phyloP scores from a whole-genome alignment of 2,888 invertebrate species.

The Ecliptopera silaceata region DNA sequence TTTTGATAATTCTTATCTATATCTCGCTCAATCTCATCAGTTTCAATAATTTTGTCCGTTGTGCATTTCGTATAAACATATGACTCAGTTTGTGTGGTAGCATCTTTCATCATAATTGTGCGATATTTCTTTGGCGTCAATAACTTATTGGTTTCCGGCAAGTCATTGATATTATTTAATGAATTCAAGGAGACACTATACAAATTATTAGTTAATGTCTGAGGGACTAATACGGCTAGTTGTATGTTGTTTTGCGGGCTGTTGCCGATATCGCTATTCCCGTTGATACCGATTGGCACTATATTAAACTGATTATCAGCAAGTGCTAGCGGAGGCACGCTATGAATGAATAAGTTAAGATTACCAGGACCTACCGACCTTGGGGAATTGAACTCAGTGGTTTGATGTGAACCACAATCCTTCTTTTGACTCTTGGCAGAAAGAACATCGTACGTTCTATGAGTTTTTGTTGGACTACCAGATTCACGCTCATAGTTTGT shows the following conservation, averaged over 20 bases:
- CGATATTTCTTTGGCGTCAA: conserved; percentile 78
- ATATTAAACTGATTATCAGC: conserved; percentile 73
- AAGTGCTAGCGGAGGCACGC: conserved; percentile 68
- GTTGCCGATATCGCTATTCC: conserved; percentile 66
- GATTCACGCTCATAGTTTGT: conserved; percentile 51
- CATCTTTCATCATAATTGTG: conserved; percentile 81
- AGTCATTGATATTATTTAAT: conserved; percentile 60
- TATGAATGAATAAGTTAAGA: conserved; percentile 73
- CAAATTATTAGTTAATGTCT: conserved; percentile 67
- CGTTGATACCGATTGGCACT: conserved; percentile 71
- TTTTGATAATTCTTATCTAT: conserved; percentile 81
- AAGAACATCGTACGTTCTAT: conserved; percentile 70
- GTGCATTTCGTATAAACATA: conserved; percentile 49
- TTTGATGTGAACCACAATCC: conserved; percentile 66
- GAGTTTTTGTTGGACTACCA: conserved; percentile 67
- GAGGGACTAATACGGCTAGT: conserved; percentile 84
- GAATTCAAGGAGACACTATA: conserved; percentile 75
- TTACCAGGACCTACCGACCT: conserved; percentile 69
- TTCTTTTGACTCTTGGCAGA: conserved; percentile 71
- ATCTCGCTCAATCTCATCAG: conserved; percentile 62
- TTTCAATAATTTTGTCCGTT: conserved; percentile 62
- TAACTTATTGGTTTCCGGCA: conserved; percentile 61
- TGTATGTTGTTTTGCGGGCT: conserved; percentile 79
- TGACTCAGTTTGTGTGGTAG: conserved; percentile 86
- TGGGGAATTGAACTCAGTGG: conserved; percentile 72